Percentiles rank a stretch among this genome's conserved stretches.
These are phyloP conservation scores for Drosophila willistoni DNA, from an alignment of 1,140 invertebrate species.

Conservation along the genomic window DNA sequence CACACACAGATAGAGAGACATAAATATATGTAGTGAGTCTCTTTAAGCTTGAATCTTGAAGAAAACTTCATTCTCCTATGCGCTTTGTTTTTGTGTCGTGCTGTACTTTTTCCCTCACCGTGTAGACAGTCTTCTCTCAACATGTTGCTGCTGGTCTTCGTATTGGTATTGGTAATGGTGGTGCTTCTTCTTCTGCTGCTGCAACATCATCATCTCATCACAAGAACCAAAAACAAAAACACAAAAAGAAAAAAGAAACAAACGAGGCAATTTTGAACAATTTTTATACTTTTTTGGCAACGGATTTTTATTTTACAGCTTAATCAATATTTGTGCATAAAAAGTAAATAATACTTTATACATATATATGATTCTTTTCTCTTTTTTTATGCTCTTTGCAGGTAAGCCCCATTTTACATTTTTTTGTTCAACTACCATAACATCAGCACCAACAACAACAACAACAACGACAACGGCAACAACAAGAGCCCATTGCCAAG, in stretches of 20 bases:
- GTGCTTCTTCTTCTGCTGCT: no score
- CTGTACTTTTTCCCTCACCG: slow-evolving; percentile 57
- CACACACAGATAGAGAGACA: slow-evolving; percentile 24
- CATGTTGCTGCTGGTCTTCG: slow-evolving; percentile 52
- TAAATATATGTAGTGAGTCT: slow-evolving; percentile 20
- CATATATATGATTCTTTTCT: slow-evolving; percentile 11
- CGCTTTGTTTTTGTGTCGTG: slow-evolving; percentile 58
- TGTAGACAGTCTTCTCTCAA: slow-evolving; percentile 24
- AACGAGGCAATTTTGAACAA: slow-evolving; percentile 4
- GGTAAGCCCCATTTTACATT: slow-evolving; percentile 74
- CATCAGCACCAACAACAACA: slow-evolving; percentile 11
- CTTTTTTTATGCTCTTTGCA: slow-evolving; percentile 68
- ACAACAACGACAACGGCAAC: slow-evolving; percentile 22
- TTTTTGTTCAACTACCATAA: slow-evolving; percentile 36
- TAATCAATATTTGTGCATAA: slow-evolving; percentile 76
- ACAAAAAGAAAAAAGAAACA: no score
- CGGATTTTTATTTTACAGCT: slow-evolving; percentile 59
- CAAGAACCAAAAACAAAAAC: background rate
- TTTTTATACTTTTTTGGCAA: slow-evolving; percentile 38
- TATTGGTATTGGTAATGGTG: no score
- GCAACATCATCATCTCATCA: slow-evolving; percentile 55
- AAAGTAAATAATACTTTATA: slow-evolving; percentile 57
- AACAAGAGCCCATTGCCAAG: slow-evolving; percentile 19
- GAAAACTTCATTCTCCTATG: slow-evolving; percentile 53
- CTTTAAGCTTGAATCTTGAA: slow-evolving; percentile 37